Conservation (phyloP, 2,113 vertebrate species). For the Tursiops truncatus region DNA sequence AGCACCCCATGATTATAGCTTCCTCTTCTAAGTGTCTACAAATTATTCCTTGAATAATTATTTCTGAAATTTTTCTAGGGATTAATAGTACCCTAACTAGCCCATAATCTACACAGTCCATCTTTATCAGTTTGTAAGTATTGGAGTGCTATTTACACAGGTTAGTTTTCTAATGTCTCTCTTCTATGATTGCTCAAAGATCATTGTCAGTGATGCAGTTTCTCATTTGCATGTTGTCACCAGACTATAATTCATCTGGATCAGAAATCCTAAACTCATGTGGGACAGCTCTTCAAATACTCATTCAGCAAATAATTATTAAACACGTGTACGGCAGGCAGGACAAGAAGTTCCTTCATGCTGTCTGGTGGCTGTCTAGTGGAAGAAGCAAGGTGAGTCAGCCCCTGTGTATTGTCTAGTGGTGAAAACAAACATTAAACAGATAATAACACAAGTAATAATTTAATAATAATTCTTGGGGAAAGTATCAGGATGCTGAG, state of each 20-base stretch:
- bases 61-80: neutral
- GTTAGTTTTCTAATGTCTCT: neutral
- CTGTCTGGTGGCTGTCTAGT: neutral
- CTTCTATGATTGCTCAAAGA: neutral
- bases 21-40: neutral
- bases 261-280: conserved; percentile 7
- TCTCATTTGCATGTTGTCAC: neutral
- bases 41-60: neutral
- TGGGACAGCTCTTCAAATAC: neutral
- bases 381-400: neutral
- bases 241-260: neutral
- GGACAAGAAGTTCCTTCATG: neutral
- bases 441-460: neutral
- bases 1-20: neutral
- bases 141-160: neutral
- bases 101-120: neutral
- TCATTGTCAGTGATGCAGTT: neutral
- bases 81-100: neutral
- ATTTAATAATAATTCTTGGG: neutral
- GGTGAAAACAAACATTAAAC: neutral
- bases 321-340: neutral
- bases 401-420: neutral
- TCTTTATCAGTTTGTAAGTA: neutral
- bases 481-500: neutral
- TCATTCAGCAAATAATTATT: neutral